phyloP scores from a whole-genome alignment of 2,888 invertebrate species.

The Lordiphosa fenestrarum region DNA sequence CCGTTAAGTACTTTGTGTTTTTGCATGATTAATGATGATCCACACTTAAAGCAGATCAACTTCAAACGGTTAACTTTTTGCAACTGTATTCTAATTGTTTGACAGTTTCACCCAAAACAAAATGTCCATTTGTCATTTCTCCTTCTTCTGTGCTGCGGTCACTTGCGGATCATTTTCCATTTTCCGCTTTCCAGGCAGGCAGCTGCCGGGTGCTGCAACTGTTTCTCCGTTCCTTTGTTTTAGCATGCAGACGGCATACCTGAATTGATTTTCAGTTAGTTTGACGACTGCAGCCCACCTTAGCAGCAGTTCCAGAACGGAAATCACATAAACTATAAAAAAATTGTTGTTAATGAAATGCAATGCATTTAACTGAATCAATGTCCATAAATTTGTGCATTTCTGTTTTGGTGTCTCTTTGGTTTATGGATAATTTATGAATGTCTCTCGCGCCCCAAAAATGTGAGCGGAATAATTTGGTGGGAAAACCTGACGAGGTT shows the following conservation, averaged over 20 bases:
- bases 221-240: conserved; percentile 43
- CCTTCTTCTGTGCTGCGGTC: conserved; percentile 23
- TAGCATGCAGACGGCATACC: conserved; percentile 66
- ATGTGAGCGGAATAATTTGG: conserved; percentile 64
- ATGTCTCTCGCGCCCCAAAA: conserved; percentile 54
- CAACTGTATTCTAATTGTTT: conserved; percentile 74
- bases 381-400: conserved; percentile 61
- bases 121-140: conserved; percentile 63
- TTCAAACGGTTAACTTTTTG: conserved; percentile 44
- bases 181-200: conserved; percentile 2
- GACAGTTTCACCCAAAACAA: conserved; percentile 34
- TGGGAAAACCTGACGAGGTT: neutral
- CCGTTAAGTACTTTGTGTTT: conserved; percentile 49
- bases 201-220: conserved; percentile 19
- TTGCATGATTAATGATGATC: conserved; percentile 59
- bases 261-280: conserved; percentile 46
- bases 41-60: conserved; percentile 5
- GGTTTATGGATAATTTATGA: conserved; percentile 71
- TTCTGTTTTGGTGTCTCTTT: conserved; percentile 31
- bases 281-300: conserved; percentile 67
- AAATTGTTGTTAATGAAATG: conserved; percentile 21
- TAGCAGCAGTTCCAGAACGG: conserved; percentile 62
- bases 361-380: conserved; percentile 61
- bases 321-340: conserved; percentile 74
- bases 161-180: conserved; percentile 29